Conservation (phyloP, 2,888 invertebrate genomes). For the Abrostola tripartita region DNA sequence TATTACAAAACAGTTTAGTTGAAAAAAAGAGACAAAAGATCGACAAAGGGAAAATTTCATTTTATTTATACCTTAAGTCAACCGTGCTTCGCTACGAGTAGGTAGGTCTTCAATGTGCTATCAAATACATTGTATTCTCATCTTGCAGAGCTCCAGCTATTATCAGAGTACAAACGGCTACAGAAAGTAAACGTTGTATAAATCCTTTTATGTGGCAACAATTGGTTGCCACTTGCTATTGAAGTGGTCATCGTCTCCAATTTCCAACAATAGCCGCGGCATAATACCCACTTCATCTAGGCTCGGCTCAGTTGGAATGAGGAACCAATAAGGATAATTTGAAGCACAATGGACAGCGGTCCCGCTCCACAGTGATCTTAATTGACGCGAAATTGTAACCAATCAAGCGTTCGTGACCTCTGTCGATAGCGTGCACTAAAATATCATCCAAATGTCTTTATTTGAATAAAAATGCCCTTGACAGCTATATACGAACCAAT, state of each 20-base stretch:
- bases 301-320: constrained; percentile 67
- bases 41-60: no score
- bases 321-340: constrained; percentile 85
- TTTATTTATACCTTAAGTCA: no score
- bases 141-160: not conserved
- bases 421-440: constrained; percentile 64
- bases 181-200: constrained; percentile 34
- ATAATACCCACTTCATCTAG: constrained; percentile 48
- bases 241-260: constrained; percentile 40
- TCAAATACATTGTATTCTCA: not conserved
- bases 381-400: constrained; percentile 86
- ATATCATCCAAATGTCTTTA: constrained; percentile 43
- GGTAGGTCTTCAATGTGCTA: no score
- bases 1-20: no score
- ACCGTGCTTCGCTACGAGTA: no score
- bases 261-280: constrained; percentile 50
- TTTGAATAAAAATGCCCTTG: constrained; percentile 53
- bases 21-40: no score
- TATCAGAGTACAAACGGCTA: constrained; percentile 10
- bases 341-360: constrained; percentile 70
- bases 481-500: constrained; percentile 23
- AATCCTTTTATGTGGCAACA: constrained; percentile 38
- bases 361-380: constrained; percentile 68
- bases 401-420: constrained; percentile 77
- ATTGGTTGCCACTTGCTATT: constrained; percentile 46